Evolutionary conservation across 2,797 vertebrate species (phyloP).

Genomic region (Emys orbicularis): DNA sequence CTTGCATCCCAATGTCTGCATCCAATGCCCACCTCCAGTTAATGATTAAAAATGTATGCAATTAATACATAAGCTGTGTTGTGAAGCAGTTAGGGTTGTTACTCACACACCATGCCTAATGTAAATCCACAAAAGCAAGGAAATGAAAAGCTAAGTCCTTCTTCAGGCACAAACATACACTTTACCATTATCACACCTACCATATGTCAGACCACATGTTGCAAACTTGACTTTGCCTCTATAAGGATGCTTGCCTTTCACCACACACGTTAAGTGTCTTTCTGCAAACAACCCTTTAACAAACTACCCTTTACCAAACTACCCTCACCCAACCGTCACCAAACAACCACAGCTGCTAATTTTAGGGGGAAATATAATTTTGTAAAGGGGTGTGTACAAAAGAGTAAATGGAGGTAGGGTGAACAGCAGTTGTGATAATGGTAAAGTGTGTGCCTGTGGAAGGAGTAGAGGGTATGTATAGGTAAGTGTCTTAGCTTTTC

Average conservation of each 20-base stretch:
- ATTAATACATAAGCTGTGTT: conserved; percentile 29
- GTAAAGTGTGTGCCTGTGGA: not conserved
- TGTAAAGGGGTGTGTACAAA: not conserved
- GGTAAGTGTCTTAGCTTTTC: not conserved
- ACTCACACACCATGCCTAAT: not conserved
- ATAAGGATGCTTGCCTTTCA: not conserved
- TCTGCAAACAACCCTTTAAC: not conserved
- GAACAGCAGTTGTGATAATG: too few relatives aligned
- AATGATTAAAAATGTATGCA: conserved; percentile 40
- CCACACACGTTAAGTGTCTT: not conserved
- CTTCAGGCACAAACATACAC: accelerated
- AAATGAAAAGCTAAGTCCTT: not conserved
- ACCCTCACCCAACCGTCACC: not conserved
- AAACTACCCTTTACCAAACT: not conserved
- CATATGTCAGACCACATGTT: accelerated
- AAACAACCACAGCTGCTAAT: not conserved
- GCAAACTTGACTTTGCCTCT: not conserved
- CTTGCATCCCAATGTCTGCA: not conserved
- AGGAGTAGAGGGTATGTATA: not conserved
- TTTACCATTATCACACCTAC: not conserved
- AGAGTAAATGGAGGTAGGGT: not conserved
- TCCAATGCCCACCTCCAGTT: conserved; percentile 17
- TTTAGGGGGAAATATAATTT: not conserved
- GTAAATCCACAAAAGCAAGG: not conserved
- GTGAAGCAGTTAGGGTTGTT: not conserved